Conservation (phyloP, 2,888 invertebrate genomes). For the Stegana nigrithorax region DNA sequence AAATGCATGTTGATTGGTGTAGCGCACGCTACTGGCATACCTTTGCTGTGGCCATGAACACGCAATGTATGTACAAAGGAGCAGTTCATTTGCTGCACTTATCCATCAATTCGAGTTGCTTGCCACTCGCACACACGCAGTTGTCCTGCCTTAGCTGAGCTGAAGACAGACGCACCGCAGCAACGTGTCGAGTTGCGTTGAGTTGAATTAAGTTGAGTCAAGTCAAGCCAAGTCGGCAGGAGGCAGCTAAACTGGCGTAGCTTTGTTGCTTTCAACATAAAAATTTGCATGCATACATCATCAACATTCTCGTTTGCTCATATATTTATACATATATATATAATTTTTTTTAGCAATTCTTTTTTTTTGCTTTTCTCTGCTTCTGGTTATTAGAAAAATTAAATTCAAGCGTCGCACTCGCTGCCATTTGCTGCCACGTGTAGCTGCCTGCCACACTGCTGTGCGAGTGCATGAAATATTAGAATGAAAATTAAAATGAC, state of each 20-base stretch:
- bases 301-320: not conserved
- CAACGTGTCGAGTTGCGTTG: slow-evolving; percentile 9
- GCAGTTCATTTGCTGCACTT: slow-evolving; percentile 42
- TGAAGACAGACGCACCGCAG: too few relatives aligned
- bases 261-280: slow-evolving; percentile 40
- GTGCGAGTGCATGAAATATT: slow-evolving; percentile 55
- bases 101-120: slow-evolving; percentile 46
- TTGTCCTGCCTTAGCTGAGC: slow-evolving; percentile 24
- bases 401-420: slow-evolving; percentile 22
- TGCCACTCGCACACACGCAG: not conserved
- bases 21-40: not conserved
- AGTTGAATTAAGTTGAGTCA: slow-evolving; percentile 46
- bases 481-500: slow-evolving; percentile 42
- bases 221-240: slow-evolving; percentile 50
- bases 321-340: too few relatives aligned
- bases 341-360: too few relatives aligned
- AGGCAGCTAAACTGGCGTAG: slow-evolving; percentile 47
- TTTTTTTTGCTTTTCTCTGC: too few relatives aligned
- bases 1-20: slow-evolving; percentile 1
- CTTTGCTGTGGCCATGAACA: too few relatives aligned
- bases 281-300: not conserved
- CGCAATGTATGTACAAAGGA: too few relatives aligned
- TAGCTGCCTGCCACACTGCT: slow-evolving; percentile 17
- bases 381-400: slow-evolving; percentile 20
- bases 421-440: not conserved